Conservation (phyloP, 2,888 invertebrate genomes). For the Campoplex nolae region DNA sequence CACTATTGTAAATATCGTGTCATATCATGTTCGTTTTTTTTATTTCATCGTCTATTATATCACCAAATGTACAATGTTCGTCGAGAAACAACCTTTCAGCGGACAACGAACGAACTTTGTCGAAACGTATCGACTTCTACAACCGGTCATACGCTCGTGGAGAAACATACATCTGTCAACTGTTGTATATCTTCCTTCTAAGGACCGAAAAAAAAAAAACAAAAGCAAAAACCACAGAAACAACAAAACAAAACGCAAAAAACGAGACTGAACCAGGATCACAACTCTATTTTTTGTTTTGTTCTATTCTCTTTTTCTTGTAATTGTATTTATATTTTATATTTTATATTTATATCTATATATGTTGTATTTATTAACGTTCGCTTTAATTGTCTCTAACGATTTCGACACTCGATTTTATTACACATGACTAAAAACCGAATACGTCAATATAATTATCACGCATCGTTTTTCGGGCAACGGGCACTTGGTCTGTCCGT, state of each 20-base stretch:
- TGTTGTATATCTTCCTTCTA: conserved; percentile 58
- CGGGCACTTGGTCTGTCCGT: conserved; percentile 57
- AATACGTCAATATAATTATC: conserved; percentile 39
- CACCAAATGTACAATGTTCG: conserved; percentile 68
- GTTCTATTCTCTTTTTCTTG: conserved; percentile 21
- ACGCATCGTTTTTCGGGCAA: conserved; percentile 53
- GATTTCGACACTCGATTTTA: conserved; percentile 51
- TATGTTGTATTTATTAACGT: conserved; percentile 56
- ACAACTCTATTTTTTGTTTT: conserved; percentile 45
- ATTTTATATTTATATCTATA: conserved; percentile 6
- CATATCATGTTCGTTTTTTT: conserved; percentile 40
- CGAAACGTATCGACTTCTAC: conserved; percentile 72
- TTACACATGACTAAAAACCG: conserved; percentile 60
- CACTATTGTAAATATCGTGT: conserved; percentile 69
- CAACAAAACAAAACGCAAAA: conserved; percentile 24
- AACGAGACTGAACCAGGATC: conserved; percentile 50
- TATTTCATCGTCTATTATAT: conserved; percentile 52
- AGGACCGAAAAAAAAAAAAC: conserved; percentile 45
- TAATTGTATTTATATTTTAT: conserved; percentile 7
- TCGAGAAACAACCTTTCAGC: conserved; percentile 75
- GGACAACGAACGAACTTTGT: conserved; percentile 71
- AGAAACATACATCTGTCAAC: conserved; percentile 66
- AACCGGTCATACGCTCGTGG: conserved; percentile 70
- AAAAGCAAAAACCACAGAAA: conserved; percentile 1
- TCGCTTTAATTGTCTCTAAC: conserved; percentile 66